Evolutionary conservation across 30 jellyfish, hydroid and myxozoan species (phyloP), one percentile per base, ranked within the genome.

Genomic region (Cassiopea andromeda): DNA sequence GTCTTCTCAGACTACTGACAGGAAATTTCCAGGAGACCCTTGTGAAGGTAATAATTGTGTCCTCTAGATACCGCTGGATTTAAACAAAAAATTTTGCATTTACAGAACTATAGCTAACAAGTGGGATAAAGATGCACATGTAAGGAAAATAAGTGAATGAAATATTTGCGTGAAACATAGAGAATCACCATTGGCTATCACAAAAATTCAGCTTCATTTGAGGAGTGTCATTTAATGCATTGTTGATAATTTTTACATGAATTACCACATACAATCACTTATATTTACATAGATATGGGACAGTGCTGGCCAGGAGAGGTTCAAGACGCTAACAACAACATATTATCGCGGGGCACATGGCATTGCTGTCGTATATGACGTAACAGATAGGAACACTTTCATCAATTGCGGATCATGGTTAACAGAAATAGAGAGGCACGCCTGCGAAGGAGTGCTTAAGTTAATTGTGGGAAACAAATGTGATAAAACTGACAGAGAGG

Each of bases 321-420:
- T 92, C 78, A 93, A 93, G 67, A 92, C 95, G n/a, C 79, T 92
- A 18, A 92, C 98, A 72, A 92, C 98, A 61, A 92, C 98, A 47
- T 92, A 92, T 68, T 93, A 93, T 87, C 96, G 98, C 5, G 98
- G 98, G 0, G 98, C 98, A 49, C 97, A 93, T 64, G 98, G 97
- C 17, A 93, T 93, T n/a, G 83, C 87, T 38, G 73, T 93, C 80
- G 98, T 93, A 15, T 93, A 93, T 81, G 98, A 93, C 85, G 97
- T 93, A 79, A 93, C 85, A 18, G 96, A 87, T 50, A n/a, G 97
- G 49, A 88, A 75, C 57, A 78, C 94, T 7, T 93, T 87, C 75
- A 87, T 87, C 59, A 93, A 88, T 85, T 89, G 93, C 88, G 94
- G 97, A 50, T 80, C 71, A 58, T 93, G 98, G 98, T 73, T 93